Conservation (phyloP, 2,113 vertebrate species). For the Hippocampus guttulatus region DNA sequence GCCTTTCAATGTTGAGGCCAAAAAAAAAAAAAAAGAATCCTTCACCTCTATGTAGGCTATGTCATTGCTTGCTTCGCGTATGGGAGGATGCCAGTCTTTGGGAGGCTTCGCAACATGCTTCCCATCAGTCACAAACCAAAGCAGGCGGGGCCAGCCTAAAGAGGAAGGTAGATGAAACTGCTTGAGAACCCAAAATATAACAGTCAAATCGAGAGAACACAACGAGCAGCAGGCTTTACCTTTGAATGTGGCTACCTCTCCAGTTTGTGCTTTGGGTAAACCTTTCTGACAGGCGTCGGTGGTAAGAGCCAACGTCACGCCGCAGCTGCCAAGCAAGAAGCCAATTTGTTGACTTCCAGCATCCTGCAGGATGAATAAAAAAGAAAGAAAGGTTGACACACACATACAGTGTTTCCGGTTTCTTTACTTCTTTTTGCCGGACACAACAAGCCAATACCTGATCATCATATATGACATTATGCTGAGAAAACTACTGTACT, state of each 20-base stretch:
- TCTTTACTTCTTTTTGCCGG: slow-evolving; percentile 15
- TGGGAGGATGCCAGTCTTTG: slow-evolving; percentile 85
- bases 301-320: slow-evolving; percentile 88
- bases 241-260: slow-evolving; percentile 92
- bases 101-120: slow-evolving; percentile 91
- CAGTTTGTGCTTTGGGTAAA: slow-evolving; percentile 90
- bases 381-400: background rate
- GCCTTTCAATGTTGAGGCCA: background rate
- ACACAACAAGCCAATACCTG: no score
- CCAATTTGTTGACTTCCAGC: slow-evolving; percentile 94
- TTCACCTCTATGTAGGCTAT: slow-evolving; percentile 91
- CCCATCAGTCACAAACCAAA: slow-evolving; percentile 95
- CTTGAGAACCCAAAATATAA: background rate
- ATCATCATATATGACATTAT: no score
- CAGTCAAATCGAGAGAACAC: slow-evolving; percentile 7
- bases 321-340: slow-evolving; percentile 92
- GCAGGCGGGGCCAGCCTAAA: slow-evolving; percentile 87
- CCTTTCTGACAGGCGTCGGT: slow-evolving; percentile 96
- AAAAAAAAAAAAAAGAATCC: no score
- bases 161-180: slow-evolving; percentile 17
- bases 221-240: slow-evolving; percentile 64
- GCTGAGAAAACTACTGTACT: no score
- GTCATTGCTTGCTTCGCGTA: slow-evolving; percentile 76
- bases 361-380: slow-evolving; percentile 70
- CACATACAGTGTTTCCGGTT: slow-evolving; percentile 3